Evolutionary conservation across 2,797 vertebrate species (phyloP).

Genomic region (Hirundo rustica): DNA sequence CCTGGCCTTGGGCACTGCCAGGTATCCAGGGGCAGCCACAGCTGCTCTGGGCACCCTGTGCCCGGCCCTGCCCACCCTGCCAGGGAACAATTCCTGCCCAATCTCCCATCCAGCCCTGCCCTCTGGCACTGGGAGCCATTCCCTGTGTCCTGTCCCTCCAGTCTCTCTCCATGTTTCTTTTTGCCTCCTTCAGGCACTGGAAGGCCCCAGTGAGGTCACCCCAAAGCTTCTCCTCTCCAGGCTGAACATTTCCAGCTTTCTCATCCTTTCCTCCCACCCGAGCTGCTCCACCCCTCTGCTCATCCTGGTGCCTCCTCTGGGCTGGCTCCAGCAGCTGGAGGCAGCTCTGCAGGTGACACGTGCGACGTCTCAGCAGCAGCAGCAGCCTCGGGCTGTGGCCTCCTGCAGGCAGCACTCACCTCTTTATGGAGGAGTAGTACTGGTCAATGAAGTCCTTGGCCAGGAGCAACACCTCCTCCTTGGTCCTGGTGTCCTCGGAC

Average conservation of each 20-base stretch:
- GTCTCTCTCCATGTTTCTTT: neutral
- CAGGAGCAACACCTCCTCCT: slow-evolving; percentile 87
- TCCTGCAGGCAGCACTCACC: slow-evolving; percentile 66
- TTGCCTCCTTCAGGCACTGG: neutral
- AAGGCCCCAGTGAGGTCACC: fast-evolving
- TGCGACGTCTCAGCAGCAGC: neutral
- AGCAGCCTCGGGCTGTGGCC: neutral
- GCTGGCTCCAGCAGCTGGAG: fast-evolving
- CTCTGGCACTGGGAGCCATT: neutral
- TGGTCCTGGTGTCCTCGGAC: slow-evolving; percentile 83
- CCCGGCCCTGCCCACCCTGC: neutral
- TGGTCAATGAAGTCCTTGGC: slow-evolving; percentile 97
- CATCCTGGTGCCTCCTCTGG: neutral
- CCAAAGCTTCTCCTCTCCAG: neutral
- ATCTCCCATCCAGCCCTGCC: neutral
- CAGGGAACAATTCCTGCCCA: neutral
- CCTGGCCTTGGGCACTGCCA: neutral
- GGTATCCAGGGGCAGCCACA: neutral
- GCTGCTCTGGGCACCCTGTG: neutral
- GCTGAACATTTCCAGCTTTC: neutral
- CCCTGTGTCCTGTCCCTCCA: neutral
- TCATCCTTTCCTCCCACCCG: neutral
- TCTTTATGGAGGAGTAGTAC: slow-evolving; percentile 97
- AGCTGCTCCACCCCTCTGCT: neutral
- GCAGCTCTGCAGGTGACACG: neutral